These are phyloP conservation scores for Colossoma macropomum DNA, from an alignment of 2,113 vertebrate genomes.

Conservation along the genomic window DNA sequence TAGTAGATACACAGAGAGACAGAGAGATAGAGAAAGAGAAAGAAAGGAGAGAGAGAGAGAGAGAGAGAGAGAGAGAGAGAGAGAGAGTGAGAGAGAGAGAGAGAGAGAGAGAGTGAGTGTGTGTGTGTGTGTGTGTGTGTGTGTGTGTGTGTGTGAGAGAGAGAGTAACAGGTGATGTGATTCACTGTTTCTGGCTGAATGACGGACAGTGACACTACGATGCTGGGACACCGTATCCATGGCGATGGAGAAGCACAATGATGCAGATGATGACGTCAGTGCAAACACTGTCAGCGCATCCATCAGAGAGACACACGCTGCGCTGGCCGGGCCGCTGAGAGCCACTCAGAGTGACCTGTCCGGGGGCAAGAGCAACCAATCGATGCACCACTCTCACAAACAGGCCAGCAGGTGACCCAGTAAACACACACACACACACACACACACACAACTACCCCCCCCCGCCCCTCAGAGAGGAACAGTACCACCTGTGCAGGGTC, in stretches of 20 bases:
- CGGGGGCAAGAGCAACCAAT: background rate
- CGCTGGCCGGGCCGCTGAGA: background rate
- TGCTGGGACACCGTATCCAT: slow-evolving; percentile 37
- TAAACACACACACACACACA: slow-evolving; percentile 3
- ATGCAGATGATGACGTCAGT: slow-evolving; percentile 16
- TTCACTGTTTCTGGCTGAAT: slow-evolving; percentile 2
- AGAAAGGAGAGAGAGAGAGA: background rate
- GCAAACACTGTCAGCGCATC: background rate
- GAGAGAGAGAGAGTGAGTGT: background rate
- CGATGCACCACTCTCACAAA: background rate
- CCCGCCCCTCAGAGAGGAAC: background rate
- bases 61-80: slow-evolving; percentile 4
- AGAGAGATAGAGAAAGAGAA: background rate
- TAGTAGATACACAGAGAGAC: too few relatives aligned
- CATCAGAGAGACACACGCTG: background rate
- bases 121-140: background rate
- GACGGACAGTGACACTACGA: slow-evolving; percentile 19
- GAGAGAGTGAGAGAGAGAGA: slow-evolving; percentile 1
- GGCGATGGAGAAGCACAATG: slow-evolving; percentile 17
- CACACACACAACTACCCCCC: slow-evolving; percentile 18
- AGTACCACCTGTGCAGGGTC: slow-evolving; percentile 18
- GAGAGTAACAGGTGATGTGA: background rate
- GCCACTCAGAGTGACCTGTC: background rate
- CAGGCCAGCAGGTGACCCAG: too few relatives aligned
- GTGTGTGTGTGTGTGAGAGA: background rate